phyloP scores from a whole-genome alignment of 2,888 invertebrate genomes.

The Flexamia atlantica region DNA sequence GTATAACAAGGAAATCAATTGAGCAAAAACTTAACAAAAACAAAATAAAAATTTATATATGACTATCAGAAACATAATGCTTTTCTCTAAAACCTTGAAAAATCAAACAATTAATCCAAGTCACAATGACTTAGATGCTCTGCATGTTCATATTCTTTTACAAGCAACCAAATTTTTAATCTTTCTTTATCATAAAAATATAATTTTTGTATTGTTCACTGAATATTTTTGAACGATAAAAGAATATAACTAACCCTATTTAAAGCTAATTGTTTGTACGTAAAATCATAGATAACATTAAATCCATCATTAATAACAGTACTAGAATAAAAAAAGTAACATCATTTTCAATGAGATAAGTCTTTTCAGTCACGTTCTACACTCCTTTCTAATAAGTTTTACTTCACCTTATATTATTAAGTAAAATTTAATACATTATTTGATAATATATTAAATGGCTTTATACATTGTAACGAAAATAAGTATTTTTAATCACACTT shows the following conservation, averaged over 20 bases:
- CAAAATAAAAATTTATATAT: no score
- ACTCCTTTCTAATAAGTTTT: neutral
- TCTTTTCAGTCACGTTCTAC: constrained; percentile 21
- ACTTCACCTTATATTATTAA: no score
- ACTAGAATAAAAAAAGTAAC: constrained; percentile 10
- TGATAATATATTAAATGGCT: constrained; percentile 31
- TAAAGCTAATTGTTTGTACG: constrained; percentile 18
- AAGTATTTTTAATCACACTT: neutral
- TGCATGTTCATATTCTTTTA: neutral
- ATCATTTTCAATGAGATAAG: neutral
- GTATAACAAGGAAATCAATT: neutral
- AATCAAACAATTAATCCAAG: neutral
- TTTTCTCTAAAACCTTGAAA: neutral
- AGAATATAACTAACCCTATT: neutral
- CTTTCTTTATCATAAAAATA: constrained; percentile 27
- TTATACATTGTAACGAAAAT: constrained; percentile 24
- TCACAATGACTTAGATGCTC: neutral
- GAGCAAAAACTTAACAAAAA: constrained; percentile 1
- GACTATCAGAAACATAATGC: no score
- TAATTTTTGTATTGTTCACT: constrained; percentile 8
- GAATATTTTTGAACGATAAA: neutral
- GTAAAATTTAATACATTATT: no score
- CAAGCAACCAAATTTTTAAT: neutral
- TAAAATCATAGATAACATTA: neutral
- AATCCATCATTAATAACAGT: neutral